These are phyloP conservation scores for Drosophila eohydei DNA, from an alignment of 2,888 invertebrate genomes.

Conservation along the genomic window DNA sequence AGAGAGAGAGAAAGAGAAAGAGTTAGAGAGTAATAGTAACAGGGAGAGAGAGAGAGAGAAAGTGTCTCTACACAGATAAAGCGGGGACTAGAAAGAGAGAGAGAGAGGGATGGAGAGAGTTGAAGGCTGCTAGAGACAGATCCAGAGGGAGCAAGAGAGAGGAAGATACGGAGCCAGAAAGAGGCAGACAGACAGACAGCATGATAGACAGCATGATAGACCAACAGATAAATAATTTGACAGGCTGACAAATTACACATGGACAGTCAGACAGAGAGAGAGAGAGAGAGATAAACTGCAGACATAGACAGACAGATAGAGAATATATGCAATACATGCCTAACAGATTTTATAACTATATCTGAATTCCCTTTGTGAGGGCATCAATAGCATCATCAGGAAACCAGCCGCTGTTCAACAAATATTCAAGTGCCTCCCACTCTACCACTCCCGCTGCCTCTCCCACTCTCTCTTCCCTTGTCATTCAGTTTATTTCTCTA, in stretches of 20 bases:
- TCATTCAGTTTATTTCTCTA: constrained; percentile 10
- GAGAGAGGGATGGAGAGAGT: neutral
- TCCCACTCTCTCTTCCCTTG: too few species aligned
- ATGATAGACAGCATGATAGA: neutral
- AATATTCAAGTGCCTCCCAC: constrained; percentile 29
- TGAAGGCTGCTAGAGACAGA: too few species aligned
- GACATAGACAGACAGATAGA: too few species aligned
- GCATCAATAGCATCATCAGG: neutral
- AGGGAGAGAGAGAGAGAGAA: neutral
- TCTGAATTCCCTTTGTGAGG: neutral
- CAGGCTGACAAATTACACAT: neutral
- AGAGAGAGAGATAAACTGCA: too few species aligned
- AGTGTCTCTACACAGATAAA: neutral
- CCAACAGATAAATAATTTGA: neutral
- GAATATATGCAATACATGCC: too few species aligned
- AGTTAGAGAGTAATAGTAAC: neutral
- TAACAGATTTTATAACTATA: neutral
- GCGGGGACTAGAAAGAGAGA: neutral
- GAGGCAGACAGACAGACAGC: neutral
- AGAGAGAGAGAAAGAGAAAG: neutral
- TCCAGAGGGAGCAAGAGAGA: neutral
- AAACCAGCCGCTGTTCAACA: constrained; percentile 23
- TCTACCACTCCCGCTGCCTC: neutral
- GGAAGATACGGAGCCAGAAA: neutral
- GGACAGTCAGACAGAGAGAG: neutral